Conservation (phyloP, 2,888 invertebrate species). For the Aporophyla lueneburgensis region DNA sequence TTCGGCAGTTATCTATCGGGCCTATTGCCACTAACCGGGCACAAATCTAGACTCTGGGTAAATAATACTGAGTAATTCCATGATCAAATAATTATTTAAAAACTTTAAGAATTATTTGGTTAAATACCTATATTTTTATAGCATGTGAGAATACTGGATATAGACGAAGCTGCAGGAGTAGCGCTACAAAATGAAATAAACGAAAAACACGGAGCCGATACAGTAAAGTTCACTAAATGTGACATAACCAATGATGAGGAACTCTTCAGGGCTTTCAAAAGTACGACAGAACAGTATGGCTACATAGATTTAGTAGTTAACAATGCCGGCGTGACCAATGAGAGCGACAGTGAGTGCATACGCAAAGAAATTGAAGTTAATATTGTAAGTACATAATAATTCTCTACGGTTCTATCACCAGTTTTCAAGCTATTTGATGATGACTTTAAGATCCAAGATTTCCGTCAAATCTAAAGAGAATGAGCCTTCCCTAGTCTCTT, state of each 20-base stretch:
- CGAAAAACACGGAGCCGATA: constrained; percentile 60
- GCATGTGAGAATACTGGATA: constrained; percentile 72
- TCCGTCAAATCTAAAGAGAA: neutral
- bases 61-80: too few relatives aligned
- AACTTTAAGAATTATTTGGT: too few relatives aligned
- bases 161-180: constrained; percentile 65
- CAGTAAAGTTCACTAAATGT: constrained; percentile 71
- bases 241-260: constrained; percentile 73
- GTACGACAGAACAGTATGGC: constrained; percentile 61
- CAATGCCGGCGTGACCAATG: constrained; percentile 74
- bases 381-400: constrained; percentile 64
- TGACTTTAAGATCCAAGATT: neutral
- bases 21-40: too few relatives aligned
- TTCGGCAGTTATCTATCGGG: too few relatives aligned
- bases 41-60: too few relatives aligned
- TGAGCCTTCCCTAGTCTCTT: neutral
- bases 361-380: constrained; percentile 72
- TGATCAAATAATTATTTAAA: neutral
- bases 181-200: constrained; percentile 68
- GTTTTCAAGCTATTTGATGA: neutral
- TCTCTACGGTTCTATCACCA: neutral
- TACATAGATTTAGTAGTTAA: constrained; percentile 74
- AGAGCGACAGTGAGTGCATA: constrained; percentile 59
- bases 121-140: constrained; percentile 30
- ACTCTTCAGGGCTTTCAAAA: constrained; percentile 66